Conservation (phyloP, 2,797 vertebrate genomes). For the Eutrigla gurnardus region DNA sequence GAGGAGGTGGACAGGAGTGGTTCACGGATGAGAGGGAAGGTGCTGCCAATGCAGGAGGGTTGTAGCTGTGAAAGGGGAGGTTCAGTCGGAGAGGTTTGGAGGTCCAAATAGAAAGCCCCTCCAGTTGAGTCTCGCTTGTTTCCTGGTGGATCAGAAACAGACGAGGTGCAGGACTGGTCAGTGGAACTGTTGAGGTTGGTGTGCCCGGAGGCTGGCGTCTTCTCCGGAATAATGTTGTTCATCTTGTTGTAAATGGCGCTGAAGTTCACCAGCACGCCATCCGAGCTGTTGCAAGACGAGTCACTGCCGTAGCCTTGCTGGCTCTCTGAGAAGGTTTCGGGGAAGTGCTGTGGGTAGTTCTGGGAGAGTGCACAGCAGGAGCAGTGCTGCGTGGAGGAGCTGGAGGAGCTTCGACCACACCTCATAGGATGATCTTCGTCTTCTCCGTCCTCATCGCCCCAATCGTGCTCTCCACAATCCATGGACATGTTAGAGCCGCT, state of each 20-base stretch:
- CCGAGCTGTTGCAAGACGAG: slow-evolving; percentile 96
- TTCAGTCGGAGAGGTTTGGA: slow-evolving; percentile 92
- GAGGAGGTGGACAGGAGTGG: slow-evolving; percentile 80
- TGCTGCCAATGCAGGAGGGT: slow-evolving; percentile 27
- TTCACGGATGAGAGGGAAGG: slow-evolving; percentile 78
- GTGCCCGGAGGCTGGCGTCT: slow-evolving; percentile 71
- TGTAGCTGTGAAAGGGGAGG: slow-evolving; percentile 78
- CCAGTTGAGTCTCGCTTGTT: slow-evolving; percentile 81
- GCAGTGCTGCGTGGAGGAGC: slow-evolving; percentile 79
- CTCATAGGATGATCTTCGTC: slow-evolving; percentile 85
- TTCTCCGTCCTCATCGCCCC: slow-evolving; percentile 85
- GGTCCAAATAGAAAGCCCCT: slow-evolving; percentile 95
- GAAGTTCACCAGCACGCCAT: slow-evolving; percentile 95
- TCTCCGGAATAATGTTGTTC: slow-evolving; percentile 87
- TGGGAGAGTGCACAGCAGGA: slow-evolving; percentile 89
- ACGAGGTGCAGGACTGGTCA: slow-evolving; percentile 87
- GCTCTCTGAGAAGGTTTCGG: slow-evolving; percentile 82
- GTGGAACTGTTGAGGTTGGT: slow-evolving; percentile 86
- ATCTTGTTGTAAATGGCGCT: slow-evolving; percentile 96
- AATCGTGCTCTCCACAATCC: slow-evolving; percentile 90
- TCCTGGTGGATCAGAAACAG: slow-evolving; percentile 81
- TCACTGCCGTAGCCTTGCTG: slow-evolving; percentile 92
- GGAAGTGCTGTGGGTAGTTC: slow-evolving; percentile 75
- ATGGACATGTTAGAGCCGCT: slow-evolving; percentile 90
- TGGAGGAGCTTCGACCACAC: slow-evolving; percentile 82